A percentile compares a stretch with the other conserved stretches of the same genome.
Evolutionary conservation across 2,113 vertebrate genomes (phyloP).

Genomic region (Nettapus auritus): DNA sequence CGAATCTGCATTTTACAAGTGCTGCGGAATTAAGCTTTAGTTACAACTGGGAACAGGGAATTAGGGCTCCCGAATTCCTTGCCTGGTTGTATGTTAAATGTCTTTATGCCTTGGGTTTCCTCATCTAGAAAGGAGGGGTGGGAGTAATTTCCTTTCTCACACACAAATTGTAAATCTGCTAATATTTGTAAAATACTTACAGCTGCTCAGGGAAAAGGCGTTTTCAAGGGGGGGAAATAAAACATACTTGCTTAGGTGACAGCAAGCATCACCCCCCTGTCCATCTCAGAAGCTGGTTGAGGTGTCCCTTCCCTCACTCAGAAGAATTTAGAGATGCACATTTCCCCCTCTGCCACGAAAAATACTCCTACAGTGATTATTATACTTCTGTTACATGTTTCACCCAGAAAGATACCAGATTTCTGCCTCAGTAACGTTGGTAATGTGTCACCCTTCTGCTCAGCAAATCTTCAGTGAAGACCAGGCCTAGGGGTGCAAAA

Average conservation of each 20-base stretch:
- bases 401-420: not conserved
- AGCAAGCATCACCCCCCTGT: not conserved
- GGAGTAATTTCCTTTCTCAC: not conserved
- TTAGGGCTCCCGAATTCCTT: not conserved
- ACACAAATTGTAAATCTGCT: fast-evolving
- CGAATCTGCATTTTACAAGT: not conserved
- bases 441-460: not conserved
- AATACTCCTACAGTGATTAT: not conserved
- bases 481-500: not conserved
- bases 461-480: not conserved
- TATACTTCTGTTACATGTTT: not conserved
- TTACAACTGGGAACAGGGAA: not conserved
- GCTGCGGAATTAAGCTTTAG: not conserved
- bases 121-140: not conserved
- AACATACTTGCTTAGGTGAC: not conserved
- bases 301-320: not conserved
- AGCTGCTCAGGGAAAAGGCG: not conserved
- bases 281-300: not conserved
- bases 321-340: not conserved
- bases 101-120: not conserved
- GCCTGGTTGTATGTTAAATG: not conserved
- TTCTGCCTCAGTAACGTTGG: not conserved
- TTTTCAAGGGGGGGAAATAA: not conserved
- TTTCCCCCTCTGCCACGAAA: not conserved
- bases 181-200: not conserved